Conservation (phyloP, 2,797 vertebrate genomes). For the Clarias platycephalus region DNA sequence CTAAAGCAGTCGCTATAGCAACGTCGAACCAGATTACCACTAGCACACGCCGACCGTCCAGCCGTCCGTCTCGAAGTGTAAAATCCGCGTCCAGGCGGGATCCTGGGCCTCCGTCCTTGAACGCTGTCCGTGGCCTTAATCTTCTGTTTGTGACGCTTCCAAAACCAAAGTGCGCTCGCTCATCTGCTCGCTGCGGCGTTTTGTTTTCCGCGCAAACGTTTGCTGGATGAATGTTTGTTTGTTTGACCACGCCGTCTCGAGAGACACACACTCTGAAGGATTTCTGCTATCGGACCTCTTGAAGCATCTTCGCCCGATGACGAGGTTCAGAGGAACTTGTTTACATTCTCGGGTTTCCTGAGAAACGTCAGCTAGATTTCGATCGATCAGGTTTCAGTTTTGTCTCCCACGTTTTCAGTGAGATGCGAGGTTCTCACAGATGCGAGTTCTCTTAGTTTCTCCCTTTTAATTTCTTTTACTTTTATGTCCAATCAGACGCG, state of each 20-base stretch:
- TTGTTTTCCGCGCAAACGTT: neutral
- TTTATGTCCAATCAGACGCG: neutral
- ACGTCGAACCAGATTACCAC: neutral
- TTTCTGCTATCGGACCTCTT: neutral
- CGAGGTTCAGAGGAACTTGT: neutral
- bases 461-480: neutral
- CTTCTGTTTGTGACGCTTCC: constrained; percentile 16
- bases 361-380: neutral
- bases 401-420: no score
- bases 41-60: neutral
- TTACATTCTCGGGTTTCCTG: neutral
- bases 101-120: constrained; percentile 61
- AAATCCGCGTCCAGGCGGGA: constrained; percentile 65
- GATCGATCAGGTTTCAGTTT: neutral
- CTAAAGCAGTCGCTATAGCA: constrained; percentile 13
- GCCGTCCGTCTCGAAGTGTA: no score
- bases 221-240: neutral
- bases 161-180: neutral
- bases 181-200: neutral
- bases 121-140: constrained; percentile 41
- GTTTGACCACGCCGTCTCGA: neutral
- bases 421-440: no score
- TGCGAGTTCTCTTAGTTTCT: no score
- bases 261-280: neutral
- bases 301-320: neutral